These are phyloP conservation scores for Epistrophe grossulariae DNA, from an alignment of 2,888 invertebrate genomes.

Conservation along the genomic window DNA sequence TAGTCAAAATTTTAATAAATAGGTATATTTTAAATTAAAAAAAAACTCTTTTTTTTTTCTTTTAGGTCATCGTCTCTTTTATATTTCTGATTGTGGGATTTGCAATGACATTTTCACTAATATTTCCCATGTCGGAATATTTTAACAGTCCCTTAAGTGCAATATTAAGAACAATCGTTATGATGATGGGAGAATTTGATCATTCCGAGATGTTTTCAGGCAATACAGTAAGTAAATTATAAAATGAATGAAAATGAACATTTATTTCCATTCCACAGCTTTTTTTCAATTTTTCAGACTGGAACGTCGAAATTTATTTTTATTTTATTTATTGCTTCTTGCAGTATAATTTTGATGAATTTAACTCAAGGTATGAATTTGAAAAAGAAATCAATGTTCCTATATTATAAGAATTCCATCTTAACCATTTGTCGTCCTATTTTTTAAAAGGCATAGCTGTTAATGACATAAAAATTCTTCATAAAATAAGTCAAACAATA, in stretches of 20 bases:
- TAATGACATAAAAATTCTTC: slow-evolving; percentile 84
- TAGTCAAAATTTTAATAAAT: no score
- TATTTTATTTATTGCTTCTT: slow-evolving; percentile 84
- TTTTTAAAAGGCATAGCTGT: slow-evolving; percentile 85
- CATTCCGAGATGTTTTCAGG: slow-evolving; percentile 83
- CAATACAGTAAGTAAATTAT: slow-evolving; percentile 43
- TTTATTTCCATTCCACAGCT: no score
- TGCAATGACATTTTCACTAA: slow-evolving; percentile 85
- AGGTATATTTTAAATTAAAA: no score
- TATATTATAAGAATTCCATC: slow-evolving; percentile 73
- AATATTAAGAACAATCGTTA: slow-evolving; percentile 85
- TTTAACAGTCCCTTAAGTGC: slow-evolving; percentile 83
- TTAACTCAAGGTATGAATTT: slow-evolving; percentile 80
- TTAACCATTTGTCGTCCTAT: slow-evolving; percentile 82
- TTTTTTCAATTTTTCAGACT: slow-evolving; percentile 58
- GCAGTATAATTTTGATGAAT: slow-evolving; percentile 86
- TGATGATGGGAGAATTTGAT: slow-evolving; percentile 86
- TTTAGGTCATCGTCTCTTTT: not conserved
- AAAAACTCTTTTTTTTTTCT: not conserved
- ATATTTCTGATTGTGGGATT: not conserved
- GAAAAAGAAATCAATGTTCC: slow-evolving; percentile 24
- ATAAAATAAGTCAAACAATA: slow-evolving; percentile 78
- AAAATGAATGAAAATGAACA: not conserved
- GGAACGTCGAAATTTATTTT: slow-evolving; percentile 84
- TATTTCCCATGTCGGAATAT: slow-evolving; percentile 84